These are phyloP conservation scores for Yponomeuta evonymella DNA, from an alignment of 2,888 invertebrate species.

Conservation along the genomic window DNA sequence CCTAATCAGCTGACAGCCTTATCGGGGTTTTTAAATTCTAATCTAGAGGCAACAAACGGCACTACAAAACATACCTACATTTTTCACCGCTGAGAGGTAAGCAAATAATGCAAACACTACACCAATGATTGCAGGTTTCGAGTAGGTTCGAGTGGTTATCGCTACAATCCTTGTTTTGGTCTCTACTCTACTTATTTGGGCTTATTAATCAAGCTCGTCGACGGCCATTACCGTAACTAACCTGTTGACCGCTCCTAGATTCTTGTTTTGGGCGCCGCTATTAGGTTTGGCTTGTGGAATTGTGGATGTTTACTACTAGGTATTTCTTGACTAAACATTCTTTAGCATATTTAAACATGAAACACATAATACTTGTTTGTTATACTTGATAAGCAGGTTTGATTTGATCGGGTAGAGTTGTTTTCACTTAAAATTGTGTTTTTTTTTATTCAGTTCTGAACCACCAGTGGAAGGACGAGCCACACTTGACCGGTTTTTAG, in stretches of 20 bases:
- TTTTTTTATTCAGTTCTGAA: too few relatives aligned
- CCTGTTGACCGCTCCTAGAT: background rate
- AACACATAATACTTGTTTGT: too few relatives aligned
- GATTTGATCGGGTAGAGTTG: too few relatives aligned
- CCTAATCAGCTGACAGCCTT: background rate
- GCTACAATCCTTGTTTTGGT: background rate
- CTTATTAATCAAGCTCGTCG: background rate
- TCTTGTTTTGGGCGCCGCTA: background rate
- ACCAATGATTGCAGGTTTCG: background rate
- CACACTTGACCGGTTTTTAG: too few relatives aligned
- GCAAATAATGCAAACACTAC: background rate
- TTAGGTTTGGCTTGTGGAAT: background rate
- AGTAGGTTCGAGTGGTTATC: background rate
- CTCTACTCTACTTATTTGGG: background rate
- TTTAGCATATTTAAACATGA: too few relatives aligned
- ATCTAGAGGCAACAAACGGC: background rate
- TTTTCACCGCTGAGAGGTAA: background rate
- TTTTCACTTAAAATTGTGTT: too few relatives aligned
- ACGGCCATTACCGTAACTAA: background rate
- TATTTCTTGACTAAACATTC: too few relatives aligned
- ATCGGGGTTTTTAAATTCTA: background rate
- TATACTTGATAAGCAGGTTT: too few relatives aligned
- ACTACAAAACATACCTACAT: background rate
- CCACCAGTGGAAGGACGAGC: too few relatives aligned
- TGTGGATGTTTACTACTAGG: too few relatives aligned